Percentiles rank a stretch among this genome's conserved stretches.
Conservation (phyloP, 64 coral and sea anemone genomes). For the Porites lutea region DNA sequence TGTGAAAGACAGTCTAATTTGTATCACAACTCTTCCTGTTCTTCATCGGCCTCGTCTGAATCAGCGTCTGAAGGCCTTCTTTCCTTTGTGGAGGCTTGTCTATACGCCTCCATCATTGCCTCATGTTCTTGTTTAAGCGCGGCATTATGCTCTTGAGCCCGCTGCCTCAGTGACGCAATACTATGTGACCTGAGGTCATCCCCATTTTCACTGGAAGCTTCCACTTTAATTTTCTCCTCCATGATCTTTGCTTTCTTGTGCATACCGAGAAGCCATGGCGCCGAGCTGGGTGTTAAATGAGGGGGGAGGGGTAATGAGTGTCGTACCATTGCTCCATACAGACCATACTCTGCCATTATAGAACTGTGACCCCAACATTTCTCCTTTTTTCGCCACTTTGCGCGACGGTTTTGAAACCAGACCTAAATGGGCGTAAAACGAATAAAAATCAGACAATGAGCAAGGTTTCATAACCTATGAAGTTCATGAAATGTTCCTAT, state of each 20-base stretch:
- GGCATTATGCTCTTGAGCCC: slow-evolving; percentile 84
- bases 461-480: no score
- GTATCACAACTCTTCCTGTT: slow-evolving; percentile 10
- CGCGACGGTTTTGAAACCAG: slow-evolving; percentile 99
- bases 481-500: no score
- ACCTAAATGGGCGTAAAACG: slow-evolving; percentile 53
- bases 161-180: slow-evolving; percentile 86
- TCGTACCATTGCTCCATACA: slow-evolving; percentile 98
- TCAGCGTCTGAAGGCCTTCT: background rate
- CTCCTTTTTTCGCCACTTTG: slow-evolving; percentile 99
- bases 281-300: slow-evolving; percentile 85
- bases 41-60: background rate
- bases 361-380: slow-evolving; percentile 99
- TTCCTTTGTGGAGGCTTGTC: background rate
- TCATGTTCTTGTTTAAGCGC: slow-evolving; percentile 72
- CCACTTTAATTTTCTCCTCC: slow-evolving; percentile 60
- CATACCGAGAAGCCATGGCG: slow-evolving; percentile 97
- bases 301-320: slow-evolving; percentile 98
- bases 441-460: background rate
- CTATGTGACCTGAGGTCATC: slow-evolving; percentile 88
- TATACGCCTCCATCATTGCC: slow-evolving; percentile 22
- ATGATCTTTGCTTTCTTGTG: slow-evolving; percentile 93
- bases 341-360: slow-evolving; percentile 98
- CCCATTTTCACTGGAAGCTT: slow-evolving; percentile 40
- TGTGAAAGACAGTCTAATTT: background rate